Percentiles rank a stretch among this genome's conserved stretches.
phyloP scores from a whole-genome alignment of 1,140 invertebrate genomes.

The Whitmania pigra region DNA sequence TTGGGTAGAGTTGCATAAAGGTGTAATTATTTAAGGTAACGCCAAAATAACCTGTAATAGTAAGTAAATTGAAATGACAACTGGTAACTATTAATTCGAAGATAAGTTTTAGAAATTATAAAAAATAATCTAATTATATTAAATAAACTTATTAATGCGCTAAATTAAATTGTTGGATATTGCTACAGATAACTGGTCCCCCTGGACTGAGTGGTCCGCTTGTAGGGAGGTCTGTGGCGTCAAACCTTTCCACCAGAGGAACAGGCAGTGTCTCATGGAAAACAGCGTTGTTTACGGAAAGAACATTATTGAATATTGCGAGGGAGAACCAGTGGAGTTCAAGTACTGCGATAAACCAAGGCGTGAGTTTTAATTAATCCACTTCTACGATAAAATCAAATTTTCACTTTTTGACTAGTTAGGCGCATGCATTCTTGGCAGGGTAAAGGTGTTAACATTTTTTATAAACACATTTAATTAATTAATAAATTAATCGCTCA shows the following conservation, averaged over 20 bases:
- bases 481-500: too few relatives aligned
- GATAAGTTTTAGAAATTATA: too few relatives aligned
- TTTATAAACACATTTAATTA: too few relatives aligned
- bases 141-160: too few relatives aligned
- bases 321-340: slow-evolving; percentile 16
- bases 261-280: neutral
- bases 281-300: slow-evolving; percentile 12
- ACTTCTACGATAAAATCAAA: neutral
- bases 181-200: slow-evolving; percentile 3
- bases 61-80: too few relatives aligned
- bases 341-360: slow-evolving; percentile 3
- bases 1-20: too few relatives aligned
- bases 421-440: too few relatives aligned
- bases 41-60: too few relatives aligned
- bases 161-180: neutral
- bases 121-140: too few relatives aligned
- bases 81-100: too few relatives aligned
- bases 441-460: too few relatives aligned
- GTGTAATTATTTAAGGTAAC: too few relatives aligned
- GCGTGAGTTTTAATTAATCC: neutral
- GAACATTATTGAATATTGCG: slow-evolving; percentile 13
- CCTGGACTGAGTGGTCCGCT: neutral
- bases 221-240: slow-evolving; percentile 1
- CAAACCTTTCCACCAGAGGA: slow-evolving; percentile 5
- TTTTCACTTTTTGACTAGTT: neutral